Base-by-base conservation (phyloP, 2,888 invertebrate genomes). In the Brachyptera risi region DNA sequence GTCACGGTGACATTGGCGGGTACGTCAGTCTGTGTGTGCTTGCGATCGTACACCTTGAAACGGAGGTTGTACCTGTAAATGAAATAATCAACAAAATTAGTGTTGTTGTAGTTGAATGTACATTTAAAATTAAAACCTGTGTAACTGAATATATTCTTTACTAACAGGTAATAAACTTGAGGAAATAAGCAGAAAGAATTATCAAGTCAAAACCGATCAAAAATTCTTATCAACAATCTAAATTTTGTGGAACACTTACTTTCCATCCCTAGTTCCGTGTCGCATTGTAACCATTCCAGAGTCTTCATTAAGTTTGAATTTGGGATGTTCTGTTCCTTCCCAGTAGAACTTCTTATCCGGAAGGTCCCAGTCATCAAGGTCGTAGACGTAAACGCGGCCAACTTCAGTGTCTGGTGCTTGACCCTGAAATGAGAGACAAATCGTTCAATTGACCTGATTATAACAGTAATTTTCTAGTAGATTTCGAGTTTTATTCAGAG, bases 331-430 rank as follows among this genome's bases (percentile, higher is more conserved):
- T 58, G 85, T 80, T 49, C 85, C 85, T 72, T 93, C 93, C 93
- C 95, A 96, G 73, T 92, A 93, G 79, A 96, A 99, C 71, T 92
- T 94, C 76, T 99, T 99, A 74, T 98, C 97, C 0, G 92, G 92
- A 66, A 96, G 78, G 78, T 99, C 99, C 98, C 98, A 99, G 74
- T 99, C 99, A 75, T 99, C 99, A 66, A 92, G 79, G 77, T 99
- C 99, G 72, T 94, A 93, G 0, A 98, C 97, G 75, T 96, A 97
- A 5, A 98, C 98, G 65, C 93, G 82, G 35, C 97, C 97, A 65
- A 98, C 90, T 74, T 90, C 91, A 0, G 94, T 92, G 69, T 91
- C 92, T 24, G 90, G 92, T 60, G 92, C 88, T 75, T 90, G 89
- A 13, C 92, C 91, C 83, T 92, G 84, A 69, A 65, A 68, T 26